These are phyloP conservation scores for Drosophila serrata DNA, from an alignment of 1,140 invertebrate species.

Conservation along the genomic window DNA sequence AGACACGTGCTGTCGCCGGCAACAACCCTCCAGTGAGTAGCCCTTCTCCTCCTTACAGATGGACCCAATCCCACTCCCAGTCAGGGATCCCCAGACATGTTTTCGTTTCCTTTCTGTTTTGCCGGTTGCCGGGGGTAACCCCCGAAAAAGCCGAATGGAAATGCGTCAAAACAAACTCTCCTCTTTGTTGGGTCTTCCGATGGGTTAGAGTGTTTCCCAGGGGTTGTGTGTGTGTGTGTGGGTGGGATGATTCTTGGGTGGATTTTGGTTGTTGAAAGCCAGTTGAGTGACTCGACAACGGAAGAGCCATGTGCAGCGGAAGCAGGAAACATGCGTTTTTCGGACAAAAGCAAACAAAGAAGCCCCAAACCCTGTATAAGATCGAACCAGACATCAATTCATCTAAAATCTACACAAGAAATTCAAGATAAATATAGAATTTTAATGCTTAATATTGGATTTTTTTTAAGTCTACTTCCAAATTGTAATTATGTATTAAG, in stretches of 20 bases:
- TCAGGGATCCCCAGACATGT: slow-evolving; percentile 57
- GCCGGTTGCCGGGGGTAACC: slow-evolving; percentile 65
- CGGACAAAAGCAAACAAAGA: slow-evolving; percentile 54
- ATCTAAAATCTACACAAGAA: background rate
- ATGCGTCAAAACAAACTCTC: slow-evolving; percentile 72
- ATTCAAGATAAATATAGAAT: background rate
- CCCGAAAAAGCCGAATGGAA: slow-evolving; percentile 48
- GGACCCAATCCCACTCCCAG: slow-evolving; percentile 2
- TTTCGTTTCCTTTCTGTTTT: slow-evolving; percentile 54
- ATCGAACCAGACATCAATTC: slow-evolving; percentile 20
- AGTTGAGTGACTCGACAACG: slow-evolving; percentile 35
- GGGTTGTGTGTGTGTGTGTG: background rate
- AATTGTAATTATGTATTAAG: background rate
- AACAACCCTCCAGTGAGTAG: slow-evolving; percentile 30
- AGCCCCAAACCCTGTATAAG: slow-evolving; percentile 3
- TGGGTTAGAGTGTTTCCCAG: slow-evolving; percentile 4
- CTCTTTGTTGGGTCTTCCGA: slow-evolving; percentile 57
- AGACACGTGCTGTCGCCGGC: slow-evolving; percentile 50
- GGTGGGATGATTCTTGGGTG: slow-evolving; percentile 1
- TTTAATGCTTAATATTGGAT: background rate
- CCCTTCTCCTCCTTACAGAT: background rate
- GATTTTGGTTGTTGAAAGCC: slow-evolving; percentile 4
- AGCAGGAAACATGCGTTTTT: slow-evolving; percentile 76
- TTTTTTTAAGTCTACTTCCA: background rate
- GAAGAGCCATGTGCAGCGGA: slow-evolving; percentile 45